phyloP scores from a whole-genome alignment of 2,797 vertebrate species.

The Sandelia bainsii region DNA sequence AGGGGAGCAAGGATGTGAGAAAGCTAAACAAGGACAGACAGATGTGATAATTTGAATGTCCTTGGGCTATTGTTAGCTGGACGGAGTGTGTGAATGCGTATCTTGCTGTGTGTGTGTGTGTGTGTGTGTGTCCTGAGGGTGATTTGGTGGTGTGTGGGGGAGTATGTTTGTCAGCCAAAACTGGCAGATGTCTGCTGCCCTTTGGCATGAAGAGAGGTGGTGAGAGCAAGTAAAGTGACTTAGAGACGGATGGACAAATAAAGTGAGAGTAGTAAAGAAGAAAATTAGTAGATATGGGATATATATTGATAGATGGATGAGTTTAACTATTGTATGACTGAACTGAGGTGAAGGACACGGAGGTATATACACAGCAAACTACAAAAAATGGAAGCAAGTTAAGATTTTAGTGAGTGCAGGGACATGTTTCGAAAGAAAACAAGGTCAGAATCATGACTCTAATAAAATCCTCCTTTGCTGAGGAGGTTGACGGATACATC shows the following conservation, averaged over 20 bases:
- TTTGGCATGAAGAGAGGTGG: conserved; percentile 23
- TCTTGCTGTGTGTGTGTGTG: conserved; percentile 33
- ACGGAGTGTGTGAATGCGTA: conserved; percentile 33
- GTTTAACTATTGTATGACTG: background rate
- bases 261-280: background rate
- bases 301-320: background rate
- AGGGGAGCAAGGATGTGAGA: conserved; percentile 23
- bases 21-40: conserved; percentile 54
- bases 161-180: conserved; percentile 53
- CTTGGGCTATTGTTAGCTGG: conserved; percentile 48
- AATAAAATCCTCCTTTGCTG: background rate
- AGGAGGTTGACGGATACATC: background rate
- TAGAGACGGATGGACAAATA: conserved; percentile 29
- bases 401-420: background rate
- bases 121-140: conserved; percentile 34
- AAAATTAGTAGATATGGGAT: background rate
- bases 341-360: too few species aligned
- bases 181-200: conserved; percentile 33
- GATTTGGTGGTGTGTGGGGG: conserved; percentile 47
- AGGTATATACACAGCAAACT: background rate
- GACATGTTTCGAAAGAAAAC: background rate
- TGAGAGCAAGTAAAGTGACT: conserved; percentile 14
- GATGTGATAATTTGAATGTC: conserved; percentile 61
- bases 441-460: background rate
- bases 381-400: background rate